Percentiles rank a stretch among this genome's conserved stretches.
Evolutionary conservation across 2,888 invertebrate genomes (phyloP).

Genomic region (Hylaea fasciaria): DNA sequence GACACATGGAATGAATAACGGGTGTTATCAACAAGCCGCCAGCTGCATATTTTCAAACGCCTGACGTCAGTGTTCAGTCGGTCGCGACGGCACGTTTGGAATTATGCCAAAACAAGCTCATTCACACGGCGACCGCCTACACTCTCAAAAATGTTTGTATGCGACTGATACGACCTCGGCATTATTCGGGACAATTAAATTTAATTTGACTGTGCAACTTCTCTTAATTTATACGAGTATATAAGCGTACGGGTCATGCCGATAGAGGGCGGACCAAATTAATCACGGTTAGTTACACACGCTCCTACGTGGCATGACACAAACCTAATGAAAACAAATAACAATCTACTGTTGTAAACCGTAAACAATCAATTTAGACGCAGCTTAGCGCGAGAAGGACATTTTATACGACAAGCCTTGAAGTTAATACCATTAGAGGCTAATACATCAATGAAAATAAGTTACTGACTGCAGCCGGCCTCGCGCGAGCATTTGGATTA

Average conservation of each 20-base stretch:
- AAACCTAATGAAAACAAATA: constrained; percentile 22
- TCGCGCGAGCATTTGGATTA: constrained; percentile 29
- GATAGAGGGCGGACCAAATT: constrained; percentile 6
- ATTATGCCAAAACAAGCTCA: constrained; percentile 74
- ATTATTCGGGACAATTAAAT: constrained; percentile 38
- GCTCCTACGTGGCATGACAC: constrained; percentile 4
- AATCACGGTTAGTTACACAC: constrained; percentile 22
- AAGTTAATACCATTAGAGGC: constrained; percentile 23
- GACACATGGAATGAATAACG: constrained; percentile 40
- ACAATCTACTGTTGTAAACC: background rate
- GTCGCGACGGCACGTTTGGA: constrained; percentile 71
- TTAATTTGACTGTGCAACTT: constrained; percentile 34
- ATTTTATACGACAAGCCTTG: constrained; percentile 21
- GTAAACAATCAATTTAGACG: constrained; percentile 22
- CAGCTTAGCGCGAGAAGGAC: constrained; percentile 13
- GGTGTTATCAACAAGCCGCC: constrained; percentile 54
- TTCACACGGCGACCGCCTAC: constrained; percentile 75
- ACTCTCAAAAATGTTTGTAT: constrained; percentile 60
- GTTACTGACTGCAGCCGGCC: constrained; percentile 11
- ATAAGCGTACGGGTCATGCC: constrained; percentile 15
- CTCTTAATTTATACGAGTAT: constrained; percentile 21
- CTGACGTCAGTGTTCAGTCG: constrained; percentile 63
- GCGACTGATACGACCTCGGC: constrained; percentile 40
- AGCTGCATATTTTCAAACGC: constrained; percentile 61
- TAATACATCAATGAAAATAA: constrained; percentile 23